Conservation (phyloP, 2,797 vertebrate species). For the Chaenodraco wilsoni region DNA sequence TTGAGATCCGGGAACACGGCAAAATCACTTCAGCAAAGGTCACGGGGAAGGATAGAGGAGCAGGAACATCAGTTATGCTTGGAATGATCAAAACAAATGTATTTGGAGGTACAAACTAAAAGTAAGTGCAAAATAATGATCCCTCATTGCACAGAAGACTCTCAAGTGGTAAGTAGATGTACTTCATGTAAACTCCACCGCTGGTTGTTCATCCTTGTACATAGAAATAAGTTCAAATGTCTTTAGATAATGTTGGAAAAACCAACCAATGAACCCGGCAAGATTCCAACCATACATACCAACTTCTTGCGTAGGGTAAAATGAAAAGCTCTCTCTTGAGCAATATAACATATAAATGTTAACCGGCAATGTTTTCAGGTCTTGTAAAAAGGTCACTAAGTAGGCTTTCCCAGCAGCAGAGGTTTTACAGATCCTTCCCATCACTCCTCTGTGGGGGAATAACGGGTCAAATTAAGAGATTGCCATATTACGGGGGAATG, state of each 20-base stretch:
- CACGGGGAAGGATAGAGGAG: slow-evolving; percentile 1
- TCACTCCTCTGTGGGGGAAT: slow-evolving; percentile 32
- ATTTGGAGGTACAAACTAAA: too few species aligned
- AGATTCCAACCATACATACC: slow-evolving; percentile 26
- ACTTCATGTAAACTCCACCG: too few species aligned
- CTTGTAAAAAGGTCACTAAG: slow-evolving; percentile 29
- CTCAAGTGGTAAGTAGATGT: too few species aligned
- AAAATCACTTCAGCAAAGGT: neutral
- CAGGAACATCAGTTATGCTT: neutral
- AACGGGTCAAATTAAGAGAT: slow-evolving; percentile 57
- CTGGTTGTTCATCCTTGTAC: neutral
- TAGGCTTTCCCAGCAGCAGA: slow-evolving; percentile 29
- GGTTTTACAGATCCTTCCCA: slow-evolving; percentile 35
- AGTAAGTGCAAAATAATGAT: neutral
- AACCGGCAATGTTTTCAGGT: slow-evolving; percentile 24
- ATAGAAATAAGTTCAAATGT: neutral
- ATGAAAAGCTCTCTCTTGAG: slow-evolving; percentile 6
- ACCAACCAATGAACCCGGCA: neutral
- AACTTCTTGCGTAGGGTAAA: slow-evolving; percentile 1
- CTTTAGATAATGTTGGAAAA: slow-evolving; percentile 18
- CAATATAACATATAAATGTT: slow-evolving; percentile 28
- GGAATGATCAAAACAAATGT: too few species aligned
- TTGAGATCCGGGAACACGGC: slow-evolving; percentile 17
- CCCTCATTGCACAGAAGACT: neutral
- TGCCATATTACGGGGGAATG: slow-evolving; percentile 43